These are phyloP conservation scores for Matsumyia berberina DNA, from an alignment of 2,888 invertebrate species.

Conservation along the genomic window DNA sequence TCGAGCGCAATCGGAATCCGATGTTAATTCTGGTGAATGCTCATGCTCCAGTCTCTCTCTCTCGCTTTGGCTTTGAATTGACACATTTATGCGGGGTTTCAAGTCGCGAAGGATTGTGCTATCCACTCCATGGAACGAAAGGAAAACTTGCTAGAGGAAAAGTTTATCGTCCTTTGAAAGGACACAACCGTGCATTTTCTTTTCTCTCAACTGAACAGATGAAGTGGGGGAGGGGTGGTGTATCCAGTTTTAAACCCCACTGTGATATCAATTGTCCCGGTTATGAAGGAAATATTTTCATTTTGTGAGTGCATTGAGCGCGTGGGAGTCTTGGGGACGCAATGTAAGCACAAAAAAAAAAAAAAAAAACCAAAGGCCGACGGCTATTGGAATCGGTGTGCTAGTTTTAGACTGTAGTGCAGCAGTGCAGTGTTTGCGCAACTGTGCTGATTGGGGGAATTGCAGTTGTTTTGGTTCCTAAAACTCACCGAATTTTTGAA, in stretches of 20 bases:
- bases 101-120: conserved; percentile 14
- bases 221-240: background rate
- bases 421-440: conserved; percentile 3
- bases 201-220: conserved; percentile 28
- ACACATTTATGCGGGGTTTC: conserved; percentile 60
- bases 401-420: conserved; percentile 15
- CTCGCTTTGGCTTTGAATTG: conserved; percentile 49
- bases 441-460: conserved; percentile 1
- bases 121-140: background rate
- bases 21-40: conserved; percentile 58
- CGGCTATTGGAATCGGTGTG: conserved; percentile 39
- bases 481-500: too few relatives aligned
- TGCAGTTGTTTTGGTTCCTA: conserved; percentile 31
- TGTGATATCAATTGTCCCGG: conserved; percentile 68
- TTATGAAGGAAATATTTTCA: conserved; percentile 67
- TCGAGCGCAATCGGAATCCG: conserved; percentile 55
- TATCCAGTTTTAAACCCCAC: too few relatives aligned
- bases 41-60: conserved; percentile 33
- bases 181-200: conserved; percentile 59
- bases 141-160: conserved; percentile 13
- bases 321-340: conserved; percentile 28
- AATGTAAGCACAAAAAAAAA: conserved; percentile 28
- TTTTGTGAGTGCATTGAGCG: conserved; percentile 49
- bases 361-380: background rate
- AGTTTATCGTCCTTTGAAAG: conserved; percentile 43